Conservation (phyloP, 2,113 vertebrate genomes). For the Bufo bufo region DNA sequence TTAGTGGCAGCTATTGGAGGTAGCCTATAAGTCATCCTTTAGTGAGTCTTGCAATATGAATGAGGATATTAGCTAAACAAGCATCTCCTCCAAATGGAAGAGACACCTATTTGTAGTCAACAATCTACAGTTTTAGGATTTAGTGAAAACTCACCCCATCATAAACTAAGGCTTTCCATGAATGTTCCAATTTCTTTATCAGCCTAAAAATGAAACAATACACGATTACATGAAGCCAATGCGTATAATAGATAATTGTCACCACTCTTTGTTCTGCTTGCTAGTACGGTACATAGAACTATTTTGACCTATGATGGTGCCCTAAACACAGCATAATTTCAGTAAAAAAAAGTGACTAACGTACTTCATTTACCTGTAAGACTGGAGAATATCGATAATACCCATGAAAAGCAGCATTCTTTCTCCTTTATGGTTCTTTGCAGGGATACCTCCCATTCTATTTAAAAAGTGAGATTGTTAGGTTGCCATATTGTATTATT, state of each 20-base stretch:
- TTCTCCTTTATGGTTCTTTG: conserved; percentile 92
- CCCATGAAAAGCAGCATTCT: conserved; percentile 95
- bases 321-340: not conserved
- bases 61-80: no score
- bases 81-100: no score
- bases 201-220: conserved; percentile 75
- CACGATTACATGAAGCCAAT: not conserved
- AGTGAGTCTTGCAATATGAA: no score
- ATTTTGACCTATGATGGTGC: not conserved
- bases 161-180: conserved; percentile 98
- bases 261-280: not conserved
- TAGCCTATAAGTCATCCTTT: no score
- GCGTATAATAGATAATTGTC: conserved; percentile 11
- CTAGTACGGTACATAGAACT: no score
- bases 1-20: no score
- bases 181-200: conserved; percentile 98
- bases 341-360: not conserved
- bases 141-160: conserved; percentile 84
- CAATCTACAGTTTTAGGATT: not conserved
- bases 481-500: not conserved
- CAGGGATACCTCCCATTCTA: conserved; percentile 98
- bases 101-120: not conserved
- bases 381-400: conserved; percentile 98
- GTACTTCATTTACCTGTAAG: conserved; percentile 83
- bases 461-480: conserved; percentile 34